phyloP scores from a whole-genome alignment of 1,140 invertebrate species.

The Diachasma alloeum region DNA sequence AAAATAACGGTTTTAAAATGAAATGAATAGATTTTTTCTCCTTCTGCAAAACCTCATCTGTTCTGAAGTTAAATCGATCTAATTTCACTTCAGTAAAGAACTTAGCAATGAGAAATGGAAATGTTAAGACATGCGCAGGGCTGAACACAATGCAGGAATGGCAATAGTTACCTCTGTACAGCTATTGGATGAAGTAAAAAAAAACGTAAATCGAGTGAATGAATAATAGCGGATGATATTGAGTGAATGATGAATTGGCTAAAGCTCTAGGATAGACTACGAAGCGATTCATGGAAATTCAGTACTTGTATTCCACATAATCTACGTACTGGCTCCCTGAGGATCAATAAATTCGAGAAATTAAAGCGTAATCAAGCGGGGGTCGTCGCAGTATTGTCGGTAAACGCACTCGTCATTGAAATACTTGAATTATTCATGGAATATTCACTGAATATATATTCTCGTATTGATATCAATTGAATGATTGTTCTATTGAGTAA shows the following conservation, averaged over 20 bases:
- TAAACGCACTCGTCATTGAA: background rate
- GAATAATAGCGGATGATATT: constrained; percentile 25
- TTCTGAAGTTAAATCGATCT: background rate
- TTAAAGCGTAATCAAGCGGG: background rate
- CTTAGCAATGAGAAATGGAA: background rate
- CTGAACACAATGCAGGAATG: background rate
- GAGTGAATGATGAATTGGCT: constrained; percentile 53
- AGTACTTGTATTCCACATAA: constrained; percentile 59
- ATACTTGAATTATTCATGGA: no score
- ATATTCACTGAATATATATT: background rate
- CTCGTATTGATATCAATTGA: no score
- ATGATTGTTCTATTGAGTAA: no score
- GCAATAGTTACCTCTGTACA: constrained; percentile 60
- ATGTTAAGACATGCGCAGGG: background rate
- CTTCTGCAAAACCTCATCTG: background rate
- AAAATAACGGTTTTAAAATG: no score
- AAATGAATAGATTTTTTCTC: background rate
- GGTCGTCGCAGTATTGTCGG: background rate
- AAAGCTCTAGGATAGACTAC: constrained; percentile 64
- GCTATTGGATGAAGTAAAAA: constrained; percentile 55
- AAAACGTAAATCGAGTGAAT: constrained; percentile 33
- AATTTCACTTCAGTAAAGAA: background rate
- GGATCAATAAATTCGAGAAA: constrained; percentile 46
- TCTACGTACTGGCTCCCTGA: constrained; percentile 65
- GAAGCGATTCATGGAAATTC: constrained; percentile 60